Evolutionary conservation across 64 coral and sea anemone species (phyloP), one percentile per base, ranked within the genome.

Genomic region (Porites australiensis): DNA sequence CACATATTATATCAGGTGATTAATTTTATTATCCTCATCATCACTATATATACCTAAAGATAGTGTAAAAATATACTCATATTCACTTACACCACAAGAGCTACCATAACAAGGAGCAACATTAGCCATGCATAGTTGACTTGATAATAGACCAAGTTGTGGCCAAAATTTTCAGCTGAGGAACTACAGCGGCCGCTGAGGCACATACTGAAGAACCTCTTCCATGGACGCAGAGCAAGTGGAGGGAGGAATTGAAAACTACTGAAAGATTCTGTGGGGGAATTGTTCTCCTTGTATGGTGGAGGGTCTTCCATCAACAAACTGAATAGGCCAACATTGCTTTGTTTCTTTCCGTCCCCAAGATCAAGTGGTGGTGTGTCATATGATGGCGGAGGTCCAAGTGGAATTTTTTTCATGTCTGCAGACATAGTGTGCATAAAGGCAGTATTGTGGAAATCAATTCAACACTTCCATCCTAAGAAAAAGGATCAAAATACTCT

Each of bases 121-220:
- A 91, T 20, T 27, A 84, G 6, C 77, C 79, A 82, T 16, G 68
- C 44, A 75, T 91, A 91, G 72, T 91, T 91, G 47, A 91, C 2
- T 20, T 91, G 89, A 52, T 83, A 91, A 44, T 91, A 91, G 9
- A 37, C 63, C 51, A 91, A 54, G 70, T 91, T 91, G 47, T 91
- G 59, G 7, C 53, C 13, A 75, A 91, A 91, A 50, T 91, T 91
- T 5, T 84, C 81, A 50, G 63, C 15, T 50, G 81, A 66, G 50
- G 64, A 19, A 84, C 63, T 84, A 44, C 62, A 68, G 0, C 20
- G 81, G 62, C 59, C 15, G 2, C 44, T 84, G 18, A 64, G 51
- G 46, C 81, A 84, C 19, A 48, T 21, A n/a, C 44, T 68, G 19
- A 84, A 84, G 62, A 84, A 84, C 20, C 81, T 67, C 51, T 69